Conservation (phyloP, 2,113 vertebrate species). For the Noturus placidus region DNA sequence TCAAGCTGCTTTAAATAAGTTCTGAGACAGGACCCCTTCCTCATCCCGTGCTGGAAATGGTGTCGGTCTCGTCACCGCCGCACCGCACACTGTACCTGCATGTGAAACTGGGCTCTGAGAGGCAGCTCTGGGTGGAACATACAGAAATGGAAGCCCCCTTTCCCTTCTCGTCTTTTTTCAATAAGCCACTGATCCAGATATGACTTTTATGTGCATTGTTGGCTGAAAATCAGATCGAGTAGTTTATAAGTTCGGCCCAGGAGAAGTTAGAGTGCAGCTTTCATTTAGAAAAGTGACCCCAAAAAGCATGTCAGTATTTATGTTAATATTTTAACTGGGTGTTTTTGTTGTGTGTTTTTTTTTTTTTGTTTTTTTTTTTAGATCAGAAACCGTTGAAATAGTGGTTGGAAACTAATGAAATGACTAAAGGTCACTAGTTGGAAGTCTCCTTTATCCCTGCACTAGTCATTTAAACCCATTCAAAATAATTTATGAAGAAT, state of each 20-base stretch:
- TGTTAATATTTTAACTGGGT: conserved; percentile 37
- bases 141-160: conserved; percentile 18
- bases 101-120: conserved; percentile 23
- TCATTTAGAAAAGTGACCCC: conserved; percentile 48
- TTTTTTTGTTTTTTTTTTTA: conserved; percentile 16
- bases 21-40: not conserved
- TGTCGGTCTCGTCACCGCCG: not conserved
- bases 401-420: not conserved
- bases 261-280: conserved; percentile 28
- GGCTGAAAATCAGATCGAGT: conserved; percentile 28
- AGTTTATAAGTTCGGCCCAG: conserved; percentile 34
- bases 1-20: not conserved
- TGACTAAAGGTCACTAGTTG: conserved; percentile 6
- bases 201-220: conserved; percentile 45
- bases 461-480: not conserved
- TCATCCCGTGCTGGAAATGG: not conserved
- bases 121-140: conserved; percentile 23
- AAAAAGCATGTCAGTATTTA: conserved; percentile 35
- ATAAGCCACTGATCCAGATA: conserved; percentile 31
- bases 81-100: not conserved
- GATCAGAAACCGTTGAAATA: not conserved
- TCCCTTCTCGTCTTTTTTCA: not conserved
- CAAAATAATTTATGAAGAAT: not conserved
- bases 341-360: conserved; percentile 7
- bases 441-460: not conserved